A percentile compares a stretch with the other conserved stretches of the same genome.
Conservation (phyloP, 2,888 invertebrate genomes). For the Dynastes hyllus region DNA sequence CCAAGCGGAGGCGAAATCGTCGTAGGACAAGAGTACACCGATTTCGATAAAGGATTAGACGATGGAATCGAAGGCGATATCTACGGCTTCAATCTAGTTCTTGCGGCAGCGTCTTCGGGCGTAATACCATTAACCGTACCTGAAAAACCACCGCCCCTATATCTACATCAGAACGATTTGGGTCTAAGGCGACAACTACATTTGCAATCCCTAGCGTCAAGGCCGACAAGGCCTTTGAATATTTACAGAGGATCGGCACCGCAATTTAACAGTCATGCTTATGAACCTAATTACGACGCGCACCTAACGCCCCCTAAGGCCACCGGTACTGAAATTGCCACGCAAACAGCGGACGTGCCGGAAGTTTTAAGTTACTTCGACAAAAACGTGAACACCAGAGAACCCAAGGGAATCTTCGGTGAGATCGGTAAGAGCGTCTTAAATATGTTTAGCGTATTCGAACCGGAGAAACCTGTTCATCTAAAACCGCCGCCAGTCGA, state of each 20-base stretch:
- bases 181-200: constrained; percentile 42
- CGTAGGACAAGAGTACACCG: constrained; percentile 81
- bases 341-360: constrained; percentile 54
- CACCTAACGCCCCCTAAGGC: constrained; percentile 10
- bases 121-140: background rate
- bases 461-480: constrained; percentile 13
- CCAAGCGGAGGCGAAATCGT: constrained; percentile 78
- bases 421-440: constrained; percentile 55
- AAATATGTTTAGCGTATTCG: constrained; percentile 52
- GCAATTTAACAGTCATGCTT: constrained; percentile 30
- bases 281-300: constrained; percentile 22
- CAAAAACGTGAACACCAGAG: constrained; percentile 53
- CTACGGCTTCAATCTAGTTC: constrained; percentile 79
- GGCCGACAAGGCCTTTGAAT: constrained; percentile 39
- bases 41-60: constrained; percentile 77
- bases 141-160: constrained; percentile 28
- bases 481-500: background rate
- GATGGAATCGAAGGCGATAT: constrained; percentile 82
- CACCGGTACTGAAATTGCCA: constrained; percentile 7
- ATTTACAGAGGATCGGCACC: constrained; percentile 35
- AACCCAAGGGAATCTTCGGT: constrained; percentile 56
- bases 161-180: constrained; percentile 46
- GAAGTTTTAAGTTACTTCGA: constrained; percentile 60
- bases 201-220: background rate
- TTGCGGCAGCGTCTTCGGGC: constrained; percentile 73